phyloP scores from a whole-genome alignment of 2,888 invertebrate genomes.

The Osmoderma eremita region DNA sequence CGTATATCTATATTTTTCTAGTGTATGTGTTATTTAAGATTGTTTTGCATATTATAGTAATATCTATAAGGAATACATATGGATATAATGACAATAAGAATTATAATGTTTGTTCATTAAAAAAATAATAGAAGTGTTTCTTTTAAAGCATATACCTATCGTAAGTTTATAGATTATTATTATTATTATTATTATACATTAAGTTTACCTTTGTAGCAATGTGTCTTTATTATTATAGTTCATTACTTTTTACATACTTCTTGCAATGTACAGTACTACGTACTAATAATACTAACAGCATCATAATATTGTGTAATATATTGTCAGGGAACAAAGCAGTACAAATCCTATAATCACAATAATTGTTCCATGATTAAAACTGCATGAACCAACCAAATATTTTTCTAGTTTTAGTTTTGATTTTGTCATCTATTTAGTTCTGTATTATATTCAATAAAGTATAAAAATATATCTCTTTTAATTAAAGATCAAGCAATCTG shows the following conservation, averaged over 20 bases:
- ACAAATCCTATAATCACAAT: conserved; percentile 48
- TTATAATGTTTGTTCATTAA: conserved; percentile 23
- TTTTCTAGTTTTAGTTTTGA: conserved; percentile 57
- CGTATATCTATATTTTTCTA: conserved; percentile 27
- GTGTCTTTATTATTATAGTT: not conserved
- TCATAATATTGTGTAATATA: conserved; percentile 27
- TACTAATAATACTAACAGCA: conserved; percentile 36
- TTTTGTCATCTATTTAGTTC: conserved; percentile 41
- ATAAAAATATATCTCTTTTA: conserved; percentile 3
- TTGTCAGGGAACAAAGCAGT: conserved; percentile 57
- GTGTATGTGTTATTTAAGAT: conserved; percentile 19
- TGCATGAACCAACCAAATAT: conserved; percentile 58
- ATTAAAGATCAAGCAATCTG: not conserved
- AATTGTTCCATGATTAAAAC: conserved; percentile 42
- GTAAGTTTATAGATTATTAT: no score
- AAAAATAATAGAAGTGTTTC: conserved; percentile 4
- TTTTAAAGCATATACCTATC: not conserved
- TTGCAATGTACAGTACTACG: conserved; percentile 42
- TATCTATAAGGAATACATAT: conserved; percentile 24
- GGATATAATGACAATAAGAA: conserved; percentile 33
- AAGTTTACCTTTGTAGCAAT: not conserved
- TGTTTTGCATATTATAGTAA: conserved; percentile 23
- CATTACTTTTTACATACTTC: not conserved
- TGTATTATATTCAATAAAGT: conserved; percentile 41
- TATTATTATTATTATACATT: not conserved